Base-by-base conservation (phyloP, 64 coral and sea anemone genomes). In the Porites lutea region DNA sequence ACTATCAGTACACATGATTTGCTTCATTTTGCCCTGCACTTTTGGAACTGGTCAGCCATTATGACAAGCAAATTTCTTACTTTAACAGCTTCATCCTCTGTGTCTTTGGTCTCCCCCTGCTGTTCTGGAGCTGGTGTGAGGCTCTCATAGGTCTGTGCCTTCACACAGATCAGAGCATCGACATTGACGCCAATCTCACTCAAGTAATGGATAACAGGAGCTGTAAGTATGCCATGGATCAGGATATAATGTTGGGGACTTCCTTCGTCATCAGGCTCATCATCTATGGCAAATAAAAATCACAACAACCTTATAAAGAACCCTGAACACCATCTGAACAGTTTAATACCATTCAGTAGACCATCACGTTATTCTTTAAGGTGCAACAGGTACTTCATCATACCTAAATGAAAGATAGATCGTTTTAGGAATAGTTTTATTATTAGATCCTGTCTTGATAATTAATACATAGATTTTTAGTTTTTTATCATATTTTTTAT, bases 171-270 rank as follows among this genome's bases (percentile, higher is more conserved):
- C 20, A 98, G 84, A 22, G 96, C 90, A 78, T 98, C 91, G 78
- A 95, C 92, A 12, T 74, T 90, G 14, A 98, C 49, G 18, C 96
- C 94, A 84, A 96, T 88, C 14, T 96, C 94, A 79, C 88, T 82
- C 19, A 98, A 52, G 61, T 96, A 75, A 65, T 79, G 58, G 9
- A 98, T 87, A 48, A 87, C 94, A 18, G 94, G 77, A 13, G 96
- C 75, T 19, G 86, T 91, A 27, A 87, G 88, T 74, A 98, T 91
- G 23, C 90, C 96, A 44, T 98, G 96, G 66, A 98, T 93, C 19
- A 98, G 21, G 16, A 98, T 61, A 52, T 98, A 98, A 68, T 98
- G 96, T 18, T 98, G 96, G 15, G 96, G 96, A 71, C 96, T 96
- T 20, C 94, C 96, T 76, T 90, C 77, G 52, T 91, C 96, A 71